A percentile compares a stretch with the other conserved stretches of the same genome.
Conservation (phyloP, 2,888 invertebrate genomes). For the Watsonalla binaria region DNA sequence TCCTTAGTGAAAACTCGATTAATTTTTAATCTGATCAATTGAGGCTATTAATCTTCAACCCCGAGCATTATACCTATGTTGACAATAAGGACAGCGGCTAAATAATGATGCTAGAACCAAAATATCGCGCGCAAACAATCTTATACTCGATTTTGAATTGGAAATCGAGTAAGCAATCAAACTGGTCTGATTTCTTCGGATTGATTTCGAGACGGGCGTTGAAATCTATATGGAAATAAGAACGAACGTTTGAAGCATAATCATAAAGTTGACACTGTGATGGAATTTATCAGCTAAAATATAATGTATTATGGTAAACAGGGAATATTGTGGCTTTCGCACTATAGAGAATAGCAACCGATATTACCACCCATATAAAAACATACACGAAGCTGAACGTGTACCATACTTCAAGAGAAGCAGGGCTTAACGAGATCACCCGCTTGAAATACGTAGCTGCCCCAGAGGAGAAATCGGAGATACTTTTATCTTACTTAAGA, state of each 20-base stretch:
- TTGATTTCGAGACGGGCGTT: not conserved
- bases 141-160: not conserved
- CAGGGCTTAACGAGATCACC: no score
- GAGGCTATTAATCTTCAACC: constrained; percentile 33
- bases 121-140: not conserved
- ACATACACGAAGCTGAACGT: no score
- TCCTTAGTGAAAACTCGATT: constrained; percentile 53
- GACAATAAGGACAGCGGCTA: not conserved
- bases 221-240: not conserved
- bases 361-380: no score
- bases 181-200: not conserved
- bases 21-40: constrained; percentile 60
- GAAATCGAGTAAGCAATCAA: not conserved
- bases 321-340: no score
- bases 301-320: no score
- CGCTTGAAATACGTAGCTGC: no score
- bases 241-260: not conserved
- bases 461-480: no score
- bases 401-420: no score
- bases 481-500: no score
- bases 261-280: no score
- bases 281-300: no score
- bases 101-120: not conserved
- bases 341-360: no score
- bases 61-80: not conserved